phyloP scores from a whole-genome alignment of 2,113 vertebrate species.

The Phodopus roborovskii region DNA sequence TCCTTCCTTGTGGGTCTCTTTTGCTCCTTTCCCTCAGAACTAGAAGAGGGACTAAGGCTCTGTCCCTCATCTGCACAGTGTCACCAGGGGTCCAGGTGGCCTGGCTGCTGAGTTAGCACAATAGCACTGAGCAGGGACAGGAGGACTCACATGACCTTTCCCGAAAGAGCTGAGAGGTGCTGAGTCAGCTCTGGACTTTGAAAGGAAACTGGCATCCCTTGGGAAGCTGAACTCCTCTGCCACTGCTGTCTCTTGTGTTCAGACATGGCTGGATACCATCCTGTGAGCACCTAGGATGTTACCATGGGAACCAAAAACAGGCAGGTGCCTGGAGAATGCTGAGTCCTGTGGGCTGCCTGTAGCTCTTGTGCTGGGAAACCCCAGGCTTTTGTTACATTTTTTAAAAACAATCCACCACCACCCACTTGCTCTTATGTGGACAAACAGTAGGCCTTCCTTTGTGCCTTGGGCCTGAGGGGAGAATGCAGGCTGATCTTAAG shows the following conservation, averaged over 20 bases:
- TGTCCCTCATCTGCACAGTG: not conserved
- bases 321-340: not conserved
- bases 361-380: not conserved
- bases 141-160: slow-evolving; percentile 51
- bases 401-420: not conserved
- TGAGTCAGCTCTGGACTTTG: not conserved
- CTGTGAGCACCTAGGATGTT: slow-evolving; percentile 5
- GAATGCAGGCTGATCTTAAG: not conserved
- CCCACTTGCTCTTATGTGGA: not conserved
- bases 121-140: slow-evolving; percentile 61
- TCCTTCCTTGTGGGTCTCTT: not conserved
- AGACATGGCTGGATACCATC: not conserved
- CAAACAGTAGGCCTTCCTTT: not conserved
- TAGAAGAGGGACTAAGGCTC: not conserved
- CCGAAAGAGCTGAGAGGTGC: rapidly evolving
- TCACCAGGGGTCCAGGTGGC: not conserved
- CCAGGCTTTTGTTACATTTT: not conserved
- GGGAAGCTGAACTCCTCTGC: not conserved
- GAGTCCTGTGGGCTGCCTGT: not conserved
- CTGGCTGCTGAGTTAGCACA: not conserved
- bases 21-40: not conserved
- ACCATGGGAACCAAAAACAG: slow-evolving; percentile 9
- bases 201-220: not conserved
- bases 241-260: not conserved
- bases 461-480: not conserved